Conservation (phyloP, 2,888 invertebrate genomes). For the Coleophora deauratella region DNA sequence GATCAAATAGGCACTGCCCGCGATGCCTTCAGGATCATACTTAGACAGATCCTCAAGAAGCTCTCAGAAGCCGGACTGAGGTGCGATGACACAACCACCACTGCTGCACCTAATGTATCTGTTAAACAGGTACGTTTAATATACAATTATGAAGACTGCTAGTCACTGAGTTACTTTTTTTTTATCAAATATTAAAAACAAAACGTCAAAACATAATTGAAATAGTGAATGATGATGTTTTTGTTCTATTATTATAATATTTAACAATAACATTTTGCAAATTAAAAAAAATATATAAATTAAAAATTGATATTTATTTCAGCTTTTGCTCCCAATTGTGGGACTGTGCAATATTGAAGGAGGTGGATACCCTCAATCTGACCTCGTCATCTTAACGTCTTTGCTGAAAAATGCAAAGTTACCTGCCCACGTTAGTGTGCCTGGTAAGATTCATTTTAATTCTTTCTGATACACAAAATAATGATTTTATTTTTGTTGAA, state of each 20-base stretch:
- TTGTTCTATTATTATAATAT: no score
- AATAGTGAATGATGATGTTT: no score
- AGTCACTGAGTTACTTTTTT: no score
- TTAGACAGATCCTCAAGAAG: conserved; percentile 64
- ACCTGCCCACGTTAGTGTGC: conserved; percentile 67
- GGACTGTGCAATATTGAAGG: conserved; percentile 80
- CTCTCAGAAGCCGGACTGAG: conserved; percentile 60
- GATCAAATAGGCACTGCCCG: conserved; percentile 81
- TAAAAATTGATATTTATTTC: no score
- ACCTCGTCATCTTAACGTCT: conserved; percentile 83
- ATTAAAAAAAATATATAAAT: no score
- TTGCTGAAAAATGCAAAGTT: conserved; percentile 83
- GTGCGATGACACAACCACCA: conserved; percentile 55
- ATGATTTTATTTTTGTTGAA: no score
- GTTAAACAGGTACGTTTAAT: conserved; percentile 55
- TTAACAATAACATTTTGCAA: no score
- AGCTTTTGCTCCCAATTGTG: conserved; percentile 80
- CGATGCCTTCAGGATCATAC: conserved; percentile 61
- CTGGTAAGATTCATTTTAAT: conserved; percentile 35
- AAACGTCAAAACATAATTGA: no score
- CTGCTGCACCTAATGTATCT: conserved; percentile 58
- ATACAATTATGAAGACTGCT: not conserved
- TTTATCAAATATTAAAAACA: no score
- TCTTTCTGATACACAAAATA: no score
- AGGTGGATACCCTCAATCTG: conserved; percentile 81